Percentiles rank a stretch among this genome's conserved stretches.
These are phyloP conservation scores for Phylloscopus collybita DNA, from an alignment of 2,797 vertebrate species.

Conservation along the genomic window DNA sequence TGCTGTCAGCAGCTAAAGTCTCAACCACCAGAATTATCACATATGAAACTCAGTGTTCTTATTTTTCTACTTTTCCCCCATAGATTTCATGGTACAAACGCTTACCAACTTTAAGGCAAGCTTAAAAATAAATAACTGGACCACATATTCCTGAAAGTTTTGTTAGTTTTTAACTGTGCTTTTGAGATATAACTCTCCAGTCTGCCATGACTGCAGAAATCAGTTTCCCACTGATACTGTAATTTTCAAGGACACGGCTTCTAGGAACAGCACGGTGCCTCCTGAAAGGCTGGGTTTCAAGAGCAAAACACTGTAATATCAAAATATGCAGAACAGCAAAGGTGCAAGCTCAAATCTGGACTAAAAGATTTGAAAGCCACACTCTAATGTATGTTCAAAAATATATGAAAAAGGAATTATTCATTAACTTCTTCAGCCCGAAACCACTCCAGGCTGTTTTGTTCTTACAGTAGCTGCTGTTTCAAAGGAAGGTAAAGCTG, in stretches of 20 bases:
- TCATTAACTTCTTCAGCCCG: conserved; percentile 60
- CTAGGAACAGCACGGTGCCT: neutral
- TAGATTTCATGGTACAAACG: neutral
- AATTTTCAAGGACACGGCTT: neutral
- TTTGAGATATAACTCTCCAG: neutral
- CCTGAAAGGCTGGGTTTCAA: conserved; percentile 8
- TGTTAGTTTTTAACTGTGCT: neutral
- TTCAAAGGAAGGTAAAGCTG: conserved; percentile 48
- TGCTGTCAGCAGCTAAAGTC: neutral
- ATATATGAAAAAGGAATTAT: conserved; percentile 46
- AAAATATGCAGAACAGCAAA: conserved; percentile 28
- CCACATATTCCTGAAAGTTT: neutral
- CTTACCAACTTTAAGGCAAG: neutral
- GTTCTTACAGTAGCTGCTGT: neutral
- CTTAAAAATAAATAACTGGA: neutral
- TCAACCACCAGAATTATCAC: neutral
- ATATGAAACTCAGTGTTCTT: neutral
- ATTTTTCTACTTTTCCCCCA: neutral
- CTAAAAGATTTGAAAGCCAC: conserved; percentile 24
- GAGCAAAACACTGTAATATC: neutral
- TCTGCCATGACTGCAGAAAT: conserved; percentile 7
- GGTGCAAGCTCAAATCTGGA: conserved; percentile 1
- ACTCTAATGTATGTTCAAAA: conserved; percentile 37
- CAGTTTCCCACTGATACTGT: neutral
- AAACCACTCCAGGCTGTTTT: conserved; percentile 38